Conservation (phyloP, 2,113 vertebrate genomes). For the Lucifuga dentata region DNA sequence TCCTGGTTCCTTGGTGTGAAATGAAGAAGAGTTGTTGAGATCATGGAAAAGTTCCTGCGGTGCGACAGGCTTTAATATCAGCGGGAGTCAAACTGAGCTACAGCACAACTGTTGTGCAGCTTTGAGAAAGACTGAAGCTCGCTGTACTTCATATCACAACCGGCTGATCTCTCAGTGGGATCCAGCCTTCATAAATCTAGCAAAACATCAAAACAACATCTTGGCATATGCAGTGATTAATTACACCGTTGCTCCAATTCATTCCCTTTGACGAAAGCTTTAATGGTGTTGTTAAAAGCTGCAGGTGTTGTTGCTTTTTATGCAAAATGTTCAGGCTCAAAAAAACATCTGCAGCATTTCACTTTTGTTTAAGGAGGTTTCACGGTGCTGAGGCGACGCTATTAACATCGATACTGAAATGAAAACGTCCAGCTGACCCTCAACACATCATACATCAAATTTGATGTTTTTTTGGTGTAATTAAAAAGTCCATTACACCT, state of each 20-base stretch:
- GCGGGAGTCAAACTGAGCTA: slow-evolving; percentile 28
- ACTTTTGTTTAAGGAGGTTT: slow-evolving; percentile 5
- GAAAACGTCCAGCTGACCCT: no score
- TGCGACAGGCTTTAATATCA: slow-evolving; percentile 20
- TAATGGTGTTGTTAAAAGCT: slow-evolving; percentile 8
- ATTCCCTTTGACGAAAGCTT: slow-evolving; percentile 19
- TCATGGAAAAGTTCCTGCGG: background rate
- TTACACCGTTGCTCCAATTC: slow-evolving; percentile 13
- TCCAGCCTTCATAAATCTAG: slow-evolving; percentile 30
- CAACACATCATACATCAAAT: background rate
- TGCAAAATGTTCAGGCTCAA: slow-evolving; percentile 1
- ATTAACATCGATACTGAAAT: background rate
- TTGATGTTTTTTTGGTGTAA: background rate
- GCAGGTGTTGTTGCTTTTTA: slow-evolving; percentile 10
- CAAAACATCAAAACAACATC: slow-evolving; percentile 36
- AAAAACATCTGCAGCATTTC: background rate
- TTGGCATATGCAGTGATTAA: slow-evolving; percentile 39
- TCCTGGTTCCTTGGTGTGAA: no score
- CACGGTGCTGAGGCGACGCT: background rate
- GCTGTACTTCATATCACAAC: slow-evolving; percentile 28
- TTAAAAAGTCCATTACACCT: background rate
- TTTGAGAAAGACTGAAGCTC: slow-evolving; percentile 7
- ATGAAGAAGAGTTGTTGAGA: no score
- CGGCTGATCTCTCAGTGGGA: slow-evolving; percentile 4
- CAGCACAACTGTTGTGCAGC: background rate